Percentiles rank a stretch among this genome's conserved stretches.
Evolutionary conservation across 2,113 vertebrate genomes (phyloP).

Genomic region (Sapajus apella): DNA sequence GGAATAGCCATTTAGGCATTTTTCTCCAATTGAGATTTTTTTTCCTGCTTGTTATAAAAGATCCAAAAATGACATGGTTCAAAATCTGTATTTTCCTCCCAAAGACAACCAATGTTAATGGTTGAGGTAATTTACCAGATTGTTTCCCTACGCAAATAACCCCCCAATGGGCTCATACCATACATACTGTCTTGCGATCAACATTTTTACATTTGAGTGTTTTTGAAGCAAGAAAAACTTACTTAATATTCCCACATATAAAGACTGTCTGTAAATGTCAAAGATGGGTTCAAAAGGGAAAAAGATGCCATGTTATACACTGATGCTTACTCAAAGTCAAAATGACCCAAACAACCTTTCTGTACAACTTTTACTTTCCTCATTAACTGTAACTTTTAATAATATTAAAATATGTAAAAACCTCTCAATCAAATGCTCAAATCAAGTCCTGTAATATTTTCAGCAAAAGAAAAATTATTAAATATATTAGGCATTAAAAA

Average conservation of each 20-base stretch:
- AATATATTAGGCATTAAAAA: background rate
- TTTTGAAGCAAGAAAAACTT: conserved; percentile 34
- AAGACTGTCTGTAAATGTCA: background rate
- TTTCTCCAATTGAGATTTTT: background rate
- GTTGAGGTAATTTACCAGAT: background rate
- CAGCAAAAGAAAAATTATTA: background rate
- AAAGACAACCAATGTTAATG: background rate
- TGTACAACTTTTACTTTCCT: conserved; percentile 4
- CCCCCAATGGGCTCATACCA: background rate
- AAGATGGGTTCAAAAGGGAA: background rate
- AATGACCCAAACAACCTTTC: conserved; percentile 27
- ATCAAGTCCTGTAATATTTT: background rate
- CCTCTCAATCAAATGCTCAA: background rate
- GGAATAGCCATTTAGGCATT: background rate
- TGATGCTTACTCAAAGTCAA: conserved; percentile 44
- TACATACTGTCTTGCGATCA: background rate
- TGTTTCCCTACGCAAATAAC: background rate
- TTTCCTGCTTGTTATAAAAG: background rate
- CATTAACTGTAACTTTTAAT: conserved; percentile 2
- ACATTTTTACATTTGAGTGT: conserved; percentile 18
- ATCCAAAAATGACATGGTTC: conserved; percentile 30
- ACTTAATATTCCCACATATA: background rate
- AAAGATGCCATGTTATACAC: background rate
- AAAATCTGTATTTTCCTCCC: conserved; percentile 6
- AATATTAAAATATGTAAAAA: conserved; percentile 5